Percentiles rank a stretch among this genome's conserved stretches.
Conservation (phyloP, 2,888 invertebrate genomes). For the Agapetus fuscipes region DNA sequence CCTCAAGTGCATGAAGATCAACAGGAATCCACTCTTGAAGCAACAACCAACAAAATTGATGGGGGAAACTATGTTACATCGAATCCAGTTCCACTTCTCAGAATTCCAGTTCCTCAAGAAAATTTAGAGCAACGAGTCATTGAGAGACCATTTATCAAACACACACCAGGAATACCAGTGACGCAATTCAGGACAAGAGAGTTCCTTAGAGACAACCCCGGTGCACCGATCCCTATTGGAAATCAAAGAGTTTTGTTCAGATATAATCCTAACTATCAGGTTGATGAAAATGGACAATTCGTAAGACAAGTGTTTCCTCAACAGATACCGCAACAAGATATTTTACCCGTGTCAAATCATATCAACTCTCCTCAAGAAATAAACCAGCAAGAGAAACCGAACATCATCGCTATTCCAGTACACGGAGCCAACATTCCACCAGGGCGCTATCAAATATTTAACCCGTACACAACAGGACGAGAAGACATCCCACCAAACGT, state of each 20-base stretch:
- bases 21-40: constrained; percentile 40
- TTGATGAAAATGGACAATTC: constrained; percentile 39
- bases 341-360: constrained; percentile 18
- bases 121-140: constrained; percentile 33
- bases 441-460: constrained; percentile 35
- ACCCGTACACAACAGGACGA: constrained; percentile 28
- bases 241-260: constrained; percentile 44
- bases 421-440: constrained; percentile 40
- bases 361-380: constrained; percentile 25
- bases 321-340: constrained; percentile 7
- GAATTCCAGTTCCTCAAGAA: constrained; percentile 40
- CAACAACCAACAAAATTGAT: constrained; percentile 44
- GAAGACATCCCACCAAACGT: constrained; percentile 19
- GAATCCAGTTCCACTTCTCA: constrained; percentile 45
- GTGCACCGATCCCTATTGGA: constrained; percentile 40
- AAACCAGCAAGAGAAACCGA: constrained; percentile 31
- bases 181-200: constrained; percentile 40
- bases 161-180: constrained; percentile 4
- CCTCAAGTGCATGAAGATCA: constrained; percentile 33
- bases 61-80: constrained; percentile 41
- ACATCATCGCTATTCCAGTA: constrained; percentile 39
- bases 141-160: constrained; percentile 35
- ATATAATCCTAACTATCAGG: constrained; percentile 31
- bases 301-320: constrained; percentile 28
- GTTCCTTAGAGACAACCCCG: constrained; percentile 42